Evolutionary conservation across 2,113 vertebrate species (phyloP).

Genomic region (Irena cyanogastra): DNA sequence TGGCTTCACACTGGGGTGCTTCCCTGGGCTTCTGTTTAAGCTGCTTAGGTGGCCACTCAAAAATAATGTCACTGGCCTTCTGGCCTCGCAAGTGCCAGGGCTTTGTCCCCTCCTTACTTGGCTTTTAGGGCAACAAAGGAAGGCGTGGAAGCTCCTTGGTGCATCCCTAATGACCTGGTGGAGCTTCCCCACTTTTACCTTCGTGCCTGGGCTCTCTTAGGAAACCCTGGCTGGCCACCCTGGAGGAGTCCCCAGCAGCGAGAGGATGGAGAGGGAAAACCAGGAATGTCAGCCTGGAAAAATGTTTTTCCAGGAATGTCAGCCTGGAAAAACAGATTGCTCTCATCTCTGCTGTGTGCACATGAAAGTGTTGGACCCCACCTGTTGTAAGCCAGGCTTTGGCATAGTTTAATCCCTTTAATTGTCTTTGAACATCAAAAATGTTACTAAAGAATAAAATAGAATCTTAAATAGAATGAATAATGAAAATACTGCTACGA

Average conservation of each 20-base stretch:
- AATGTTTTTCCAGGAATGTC: too few relatives aligned
- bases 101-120: conserved; percentile 29
- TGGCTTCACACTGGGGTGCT: not conserved
- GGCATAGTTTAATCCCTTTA: not conserved
- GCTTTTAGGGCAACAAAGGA: conserved; percentile 26
- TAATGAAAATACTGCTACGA: not conserved
- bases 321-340: not conserved
- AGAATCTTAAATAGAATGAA: not conserved
- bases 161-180: not conserved
- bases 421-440: not conserved
- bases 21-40: not conserved
- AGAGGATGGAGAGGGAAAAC: not conserved
- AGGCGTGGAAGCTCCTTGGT: not conserved
- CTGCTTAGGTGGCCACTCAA: conserved; percentile 1
- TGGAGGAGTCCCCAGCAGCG: not conserved
- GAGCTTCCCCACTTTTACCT: not conserved
- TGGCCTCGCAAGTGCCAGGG: not conserved
- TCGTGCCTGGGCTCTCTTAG: not conserved
- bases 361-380: accelerated
- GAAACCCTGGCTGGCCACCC: not conserved
- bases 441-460: accelerated
- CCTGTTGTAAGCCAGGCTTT: not conserved
- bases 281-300: not conserved
- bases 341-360: too few relatives aligned
- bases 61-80: not conserved